Conservation (phyloP, 2,797 vertebrate genomes). For the Megaceryle alcyon region DNA sequence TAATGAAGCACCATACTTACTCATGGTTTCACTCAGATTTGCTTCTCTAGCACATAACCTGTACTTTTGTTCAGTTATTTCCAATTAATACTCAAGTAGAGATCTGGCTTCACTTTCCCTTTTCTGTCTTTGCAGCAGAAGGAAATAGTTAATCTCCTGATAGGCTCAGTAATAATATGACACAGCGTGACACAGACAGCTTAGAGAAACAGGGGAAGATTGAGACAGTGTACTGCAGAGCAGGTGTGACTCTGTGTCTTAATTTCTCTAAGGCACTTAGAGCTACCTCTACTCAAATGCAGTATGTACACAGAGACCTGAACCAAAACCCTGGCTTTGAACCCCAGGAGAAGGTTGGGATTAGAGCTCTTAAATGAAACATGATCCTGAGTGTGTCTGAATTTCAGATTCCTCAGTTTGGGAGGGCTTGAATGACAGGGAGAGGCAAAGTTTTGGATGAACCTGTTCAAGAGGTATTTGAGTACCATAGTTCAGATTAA, state of each 20-base stretch:
- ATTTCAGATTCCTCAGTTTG: not conserved
- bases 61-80: not conserved
- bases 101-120: not conserved
- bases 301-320: not conserved
- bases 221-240: not conserved
- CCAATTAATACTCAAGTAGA: not conserved
- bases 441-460: not conserved
- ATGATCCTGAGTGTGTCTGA: not conserved
- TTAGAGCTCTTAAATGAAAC: not conserved
- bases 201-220: constrained; percentile 20
- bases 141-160: constrained; percentile 15
- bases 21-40: not conserved
- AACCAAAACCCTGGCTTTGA: not conserved
- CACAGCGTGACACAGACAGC: constrained; percentile 43
- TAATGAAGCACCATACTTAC: not conserved
- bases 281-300: not conserved
- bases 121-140: not conserved
- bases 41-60: not conserved
- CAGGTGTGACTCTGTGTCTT: constrained; percentile 5
- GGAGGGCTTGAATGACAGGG: not conserved
- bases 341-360: not conserved
- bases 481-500: not conserved
- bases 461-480: not conserved
- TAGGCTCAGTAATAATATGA: not conserved
- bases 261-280: not conserved